Base-by-base conservation (phyloP, 2,888 invertebrate species). In the Pachymerium ferrugineum region DNA sequence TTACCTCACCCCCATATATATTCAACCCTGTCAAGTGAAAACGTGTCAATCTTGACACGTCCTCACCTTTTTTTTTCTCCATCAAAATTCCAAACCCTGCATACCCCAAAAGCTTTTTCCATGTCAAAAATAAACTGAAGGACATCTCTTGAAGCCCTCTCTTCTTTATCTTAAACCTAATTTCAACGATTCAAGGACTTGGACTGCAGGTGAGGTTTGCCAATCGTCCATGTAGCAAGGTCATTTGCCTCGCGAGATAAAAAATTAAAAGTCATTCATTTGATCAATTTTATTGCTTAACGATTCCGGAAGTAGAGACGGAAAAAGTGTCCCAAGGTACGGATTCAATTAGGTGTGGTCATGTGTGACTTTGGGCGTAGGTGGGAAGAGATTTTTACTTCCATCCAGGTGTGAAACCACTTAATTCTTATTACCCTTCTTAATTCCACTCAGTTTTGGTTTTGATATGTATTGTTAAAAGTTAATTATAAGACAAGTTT, bases 271-370 rank as follows among this genome's bases (percentile, higher is more conserved):
- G 62, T 62, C 28, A 47, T 19, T 47, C 47, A 62, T 62, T 62
- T 62, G 62, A 62, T 62, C 62, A 28, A 25, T 62, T 62, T 62
- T 62, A 62, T 62, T 62, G 62, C 28, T 12, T 22, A n/a, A 28
- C 25, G 62, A 5, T 62, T 62, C 62, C 62, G 62, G 62, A 62
- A 62, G 62, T 28, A 25, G 28, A 62, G 62, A 62, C 62, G 28
- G 25, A 62, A 8, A 62, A 25, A 28, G 28, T 62, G 28, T 25
- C 62, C n/a, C 62, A 62, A 62, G 62, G 62, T 62, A 28, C 62
- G 12, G 62, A 62, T 14, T 62, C 62, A 62, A 62, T 62, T 62
- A 28, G 62, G 62, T 62, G 62, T 62, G 25, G 28, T n/a, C 62
- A 25, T 28, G 62, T 62, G 62, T 62, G 25, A 12, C 62, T 62